Conservation (phyloP, 2,113 vertebrate species). For the Nycticryphes semicollaris region DNA sequence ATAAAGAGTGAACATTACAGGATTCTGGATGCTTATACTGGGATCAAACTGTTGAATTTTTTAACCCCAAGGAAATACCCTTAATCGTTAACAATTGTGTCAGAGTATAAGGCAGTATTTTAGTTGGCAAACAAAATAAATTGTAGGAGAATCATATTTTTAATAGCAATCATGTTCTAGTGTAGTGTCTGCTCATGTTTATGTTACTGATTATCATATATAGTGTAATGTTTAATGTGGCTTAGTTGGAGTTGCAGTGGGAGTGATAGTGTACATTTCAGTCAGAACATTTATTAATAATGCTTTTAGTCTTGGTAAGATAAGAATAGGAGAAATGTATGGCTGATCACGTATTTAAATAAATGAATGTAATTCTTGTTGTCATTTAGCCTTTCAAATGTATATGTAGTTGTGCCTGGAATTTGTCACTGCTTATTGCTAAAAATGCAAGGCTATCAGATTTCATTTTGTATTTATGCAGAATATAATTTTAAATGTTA, state of each 20-base stretch:
- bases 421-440: not conserved
- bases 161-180: not conserved
- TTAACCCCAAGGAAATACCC: not conserved
- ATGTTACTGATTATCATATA: not conserved
- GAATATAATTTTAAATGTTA: not conserved
- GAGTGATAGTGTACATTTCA: not conserved
- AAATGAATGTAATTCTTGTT: not conserved
- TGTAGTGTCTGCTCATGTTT: not conserved
- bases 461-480: not conserved
- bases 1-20: not conserved
- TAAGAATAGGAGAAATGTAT: not conserved
- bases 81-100: not conserved
- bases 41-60: not conserved
- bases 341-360: not conserved
- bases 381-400: not conserved
- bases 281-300: not conserved
- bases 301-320: not conserved
- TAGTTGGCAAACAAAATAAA: not conserved
- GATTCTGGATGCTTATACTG: not conserved
- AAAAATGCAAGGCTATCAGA: not conserved
- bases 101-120: not conserved
- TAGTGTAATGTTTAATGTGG: not conserved
- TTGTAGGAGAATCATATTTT: not conserved
- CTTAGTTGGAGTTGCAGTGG: not conserved
- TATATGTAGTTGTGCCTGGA: not conserved